Base-by-base conservation (phyloP, 2,113 vertebrate species). In the Hystrix cristata region DNA sequence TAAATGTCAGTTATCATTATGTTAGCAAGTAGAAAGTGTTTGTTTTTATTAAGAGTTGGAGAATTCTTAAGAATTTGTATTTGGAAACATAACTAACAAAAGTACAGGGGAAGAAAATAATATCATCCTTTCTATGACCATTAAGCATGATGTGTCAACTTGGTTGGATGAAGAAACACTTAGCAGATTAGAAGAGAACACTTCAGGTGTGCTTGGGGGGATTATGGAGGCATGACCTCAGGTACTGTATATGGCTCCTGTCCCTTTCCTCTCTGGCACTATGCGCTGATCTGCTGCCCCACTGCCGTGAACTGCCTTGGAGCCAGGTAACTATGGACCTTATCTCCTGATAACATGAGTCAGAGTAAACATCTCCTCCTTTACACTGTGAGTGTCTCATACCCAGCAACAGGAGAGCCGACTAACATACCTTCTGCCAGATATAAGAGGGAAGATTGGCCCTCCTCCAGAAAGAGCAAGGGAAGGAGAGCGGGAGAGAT, bases 81-180 rank as follows among this genome's bases (percentile, higher is more conserved):
- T 69, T 82, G 81, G 89, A 86, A 96, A 97, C 81, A 92, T 46
- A 72, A 3, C 18, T 71, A 38, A 90, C 10, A 27, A 83, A 46
- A 60, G 31, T 57, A 0, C 13, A 51, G 11, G 55, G 27, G 9
- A n/a, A 53, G 71, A 62, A 91, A 86, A 46, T 48, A 43, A 46
- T 25, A 83, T 6, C 57, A 34, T 46, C 53, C 48, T 34, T 34
- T 31, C 27, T 79, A 31, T 79, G 76, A 53, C 3, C 16, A 53
- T 79, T 19, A 79, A 34, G 31, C 15, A 19, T 79, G 43, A 53
- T 53, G 53, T 34, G 3, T 51, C 48, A 19, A 34, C 46, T 78
- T 53, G 48, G 48, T 19, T 34, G 48, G 27, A 34, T 79, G 27
- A 53, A 31, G 46, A 31, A 79, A 79, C 29, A 46, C 46, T 51